Base-by-base conservation (phyloP, 2,113 vertebrate genomes). In the Osmerus mordax region DNA sequence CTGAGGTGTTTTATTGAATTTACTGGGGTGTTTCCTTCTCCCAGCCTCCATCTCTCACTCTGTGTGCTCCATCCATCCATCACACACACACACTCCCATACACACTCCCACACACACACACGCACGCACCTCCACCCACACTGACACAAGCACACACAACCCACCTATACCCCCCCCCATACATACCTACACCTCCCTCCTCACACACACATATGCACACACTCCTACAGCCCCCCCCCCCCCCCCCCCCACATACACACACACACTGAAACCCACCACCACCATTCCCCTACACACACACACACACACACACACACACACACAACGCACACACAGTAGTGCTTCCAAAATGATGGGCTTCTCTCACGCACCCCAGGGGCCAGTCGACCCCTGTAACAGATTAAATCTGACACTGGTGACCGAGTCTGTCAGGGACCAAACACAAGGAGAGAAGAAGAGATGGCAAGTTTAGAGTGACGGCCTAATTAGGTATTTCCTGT, bases 371-470 rank as follows among this genome's bases (percentile, higher is more conserved):
- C 85, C 82, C 72, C 72, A 21, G 87, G 86, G 86, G 86, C 78
- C 55, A 71, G 69, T 84, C 78, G 88, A 90, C 89, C 90, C 79
- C 78, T 71, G 79, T 75, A 66, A 72, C 86, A 87, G 89, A 91
- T 91, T 91, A 89, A 89, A 89, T 90, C 87, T 87, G 85, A 87
- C 82, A 84, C 86, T 90, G 83, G 66, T 83, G 87, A 88, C 87
- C 87, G 61, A 54, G 74, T 84, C 89, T 92, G 87, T 85, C 89
- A 88, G 76, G 69, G 75, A 78, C 78, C 76, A 75, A 84, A 83
- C 76, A 19, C 55, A 54, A 15, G 15, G 67, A 70, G 72, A 65
- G 67, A 74, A 66, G 72, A 69, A 81, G 75, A 76, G 69, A 74
- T 47, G 74, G 78, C 78, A 77, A 65, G 82, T 83, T 69, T 80